Base-by-base conservation (phyloP, 2,888 invertebrate genomes). In the Ischnura elegans region DNA sequence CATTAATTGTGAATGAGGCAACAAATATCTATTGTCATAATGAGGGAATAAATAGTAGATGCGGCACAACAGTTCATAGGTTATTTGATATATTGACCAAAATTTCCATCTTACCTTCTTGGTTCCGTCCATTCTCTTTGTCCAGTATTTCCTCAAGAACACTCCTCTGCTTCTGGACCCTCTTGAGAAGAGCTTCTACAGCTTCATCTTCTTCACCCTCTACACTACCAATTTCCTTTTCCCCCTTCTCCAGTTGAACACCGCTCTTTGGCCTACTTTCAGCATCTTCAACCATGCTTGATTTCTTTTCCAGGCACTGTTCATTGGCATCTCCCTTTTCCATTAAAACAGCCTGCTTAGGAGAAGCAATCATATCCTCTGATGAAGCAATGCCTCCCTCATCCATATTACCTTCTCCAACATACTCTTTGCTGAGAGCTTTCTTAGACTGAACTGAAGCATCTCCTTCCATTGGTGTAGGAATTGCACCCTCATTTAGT, bases 161-260 rank as follows among this genome's bases (percentile, higher is more conserved):
- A 96, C 97, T 97, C 95, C 97, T 97, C 95, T 98, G 97, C 95
- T 97, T 97, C 95, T 97, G 97, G 94, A 97, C 97, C 95, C 97
- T 96, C 95, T 96, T 97, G 90, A 98, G 96, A 94, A 98, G 96
- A 94, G 97, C 97, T 95, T 97, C 97, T 95, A 97, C 96, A 94
- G 97, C 97, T 93, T 97, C 97, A 95, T 97, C 97, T 29, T 85
- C 93, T 8, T 96, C 95, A 93, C 96, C 96, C 94, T 97, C 97
- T 94, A 97, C 97, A 2, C 47, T 51, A 45, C 29, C 46, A n/a
- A 93, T n/a, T 29, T 84, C 46, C 36, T 93, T 36, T 13, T 36
- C 46, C 84, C 93, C 93, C 45, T 93, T 93, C 51, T 93, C 93
- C 45, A 93, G 55, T 45, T 86, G 87, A 42, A 42, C 51, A 46